Evolutionary conservation across 64 coral and sea anemone genomes (phyloP), one percentile per base, ranked within the genome.

Genomic region (Anthopleura sola): DNA sequence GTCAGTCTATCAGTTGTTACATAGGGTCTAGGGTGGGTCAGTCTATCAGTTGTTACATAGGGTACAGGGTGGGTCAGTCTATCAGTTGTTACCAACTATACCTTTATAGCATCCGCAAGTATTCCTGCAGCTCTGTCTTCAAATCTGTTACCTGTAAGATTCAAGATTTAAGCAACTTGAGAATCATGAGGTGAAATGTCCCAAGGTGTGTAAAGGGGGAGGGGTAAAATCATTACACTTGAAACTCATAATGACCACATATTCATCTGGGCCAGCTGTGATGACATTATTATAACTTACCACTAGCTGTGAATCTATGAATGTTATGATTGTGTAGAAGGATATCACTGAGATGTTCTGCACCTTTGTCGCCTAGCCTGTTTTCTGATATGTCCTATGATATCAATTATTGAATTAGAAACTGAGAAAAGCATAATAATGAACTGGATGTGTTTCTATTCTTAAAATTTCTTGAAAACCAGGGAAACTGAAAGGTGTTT

Each of bases 341-440:
- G 68, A 99, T 95, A 37, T 99, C 97, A 87, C 82, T 85, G 50
- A 99, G 55, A 78, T 82, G 92, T 66, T 95, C 93, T 31, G 97
- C 85, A 1, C 97, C 97, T 78, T 90, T 76, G 44, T 81, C 38
- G 15, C 97, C 92, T 2, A 99, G 87, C 23, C 92, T 91, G 40
- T 99, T 99, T 84, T 99, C 92, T 81, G 97, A 99, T 58, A 99
- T 78, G 64, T 99, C 87, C 97, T 99, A 55, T 6, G 85, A 89
- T 29, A 44, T 20, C 9, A 36, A 71, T 14, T 1, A 71, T 62
- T 5, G 31, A 4, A 62, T 62, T 26, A 62, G 15, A 71, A 36
- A 24, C n/a, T 34, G 29, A 62, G 20, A 62, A 62, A 62, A 44
- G n/a, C n/a, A n/a, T 58, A 12, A 14, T 9, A 19, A 21, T 3